Base-by-base conservation (phyloP, 2,797 vertebrate genomes). In the Dermochelys coriacea region DNA sequence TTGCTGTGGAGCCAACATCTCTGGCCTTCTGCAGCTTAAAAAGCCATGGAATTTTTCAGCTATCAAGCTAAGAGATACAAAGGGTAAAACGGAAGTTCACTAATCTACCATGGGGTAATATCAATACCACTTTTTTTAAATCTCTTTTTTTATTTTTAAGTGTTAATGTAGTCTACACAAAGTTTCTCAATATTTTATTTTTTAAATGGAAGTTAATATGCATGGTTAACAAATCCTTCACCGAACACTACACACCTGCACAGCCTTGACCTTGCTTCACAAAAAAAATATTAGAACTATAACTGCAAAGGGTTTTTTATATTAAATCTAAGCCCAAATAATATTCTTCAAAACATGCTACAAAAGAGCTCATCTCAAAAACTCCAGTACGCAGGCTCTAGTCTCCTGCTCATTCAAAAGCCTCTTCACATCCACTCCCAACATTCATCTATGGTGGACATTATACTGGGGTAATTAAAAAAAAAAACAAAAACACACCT, bases 1-100 rank as follows among this genome's bases (percentile, higher is more conserved):
- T 9, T 23, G 3, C 8, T n/a, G 64, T 37, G 6, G 27, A 19
- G 19, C 9, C n/a, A 68, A 12, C 0, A 0, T 47, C 2, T 54
- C 29, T 59, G 45, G 34, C 45, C 34, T 19, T 6, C 7, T 12
- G 12, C 31, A 34, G 14, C 52, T 59, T 71, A 47, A 41, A 51
- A 90, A 82, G 6, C 5, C 21, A 15, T 6, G 10, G 23, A 49
- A 75, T 23, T 31, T 85, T 61, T 80, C 64, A 51, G 34, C n/a
- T 88, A 86, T 19, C n/a, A 68, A 68, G 49, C 19, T 7, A 23
- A 54, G 8, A 59, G 51, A 61, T 1, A 1, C 7, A 82, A 54
- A 68, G n/a, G 64, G 19, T 5, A 41, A 59, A 50, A 75, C 16
- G 83, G 18, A 77, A 7, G 84, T 51, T 84, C 12, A 8, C 16